A percentile compares a stretch with the other conserved stretches of the same genome.
phyloP scores from a whole-genome alignment of 2,888 invertebrate species.

The Listrodromus nycthemerus region DNA sequence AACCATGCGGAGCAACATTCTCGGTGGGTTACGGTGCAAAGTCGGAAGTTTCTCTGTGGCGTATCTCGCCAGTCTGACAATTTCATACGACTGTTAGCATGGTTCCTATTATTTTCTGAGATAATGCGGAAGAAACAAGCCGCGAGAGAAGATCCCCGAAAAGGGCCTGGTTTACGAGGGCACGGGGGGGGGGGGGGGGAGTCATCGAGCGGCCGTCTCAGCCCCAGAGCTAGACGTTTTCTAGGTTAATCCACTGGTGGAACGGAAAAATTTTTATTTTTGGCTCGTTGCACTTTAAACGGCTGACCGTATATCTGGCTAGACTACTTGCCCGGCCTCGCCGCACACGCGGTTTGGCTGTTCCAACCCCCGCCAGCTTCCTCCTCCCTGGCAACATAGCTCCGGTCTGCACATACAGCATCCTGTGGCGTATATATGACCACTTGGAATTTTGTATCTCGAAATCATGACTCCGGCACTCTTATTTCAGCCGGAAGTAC shows the following conservation, averaged over 20 bases:
- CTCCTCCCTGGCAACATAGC: slow-evolving; percentile 40
- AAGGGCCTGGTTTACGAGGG: slow-evolving; percentile 51
- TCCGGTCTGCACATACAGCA: slow-evolving; percentile 30
- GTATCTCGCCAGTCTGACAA: slow-evolving; percentile 44
- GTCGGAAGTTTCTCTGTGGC: background rate
- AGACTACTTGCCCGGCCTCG: slow-evolving; percentile 47
- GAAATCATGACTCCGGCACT: slow-evolving; percentile 35
- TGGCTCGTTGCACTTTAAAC: slow-evolving; percentile 71
- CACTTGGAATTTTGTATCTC: slow-evolving; percentile 49
- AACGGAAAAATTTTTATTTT: slow-evolving; percentile 69
- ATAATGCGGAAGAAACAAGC: slow-evolving; percentile 53
- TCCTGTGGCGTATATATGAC: slow-evolving; percentile 22
- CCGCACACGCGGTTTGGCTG: slow-evolving; percentile 43
- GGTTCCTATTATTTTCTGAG: slow-evolving; percentile 64
- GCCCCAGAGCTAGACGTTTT: slow-evolving; percentile 49
- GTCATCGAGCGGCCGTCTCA: slow-evolving; percentile 16
- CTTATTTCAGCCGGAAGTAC: slow-evolving; percentile 7
- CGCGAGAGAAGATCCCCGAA: slow-evolving; percentile 36
- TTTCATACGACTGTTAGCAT: slow-evolving; percentile 62
- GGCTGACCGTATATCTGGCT: slow-evolving; percentile 68
- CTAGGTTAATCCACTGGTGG: slow-evolving; percentile 65
- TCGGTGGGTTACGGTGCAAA: background rate
- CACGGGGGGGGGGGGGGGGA: slow-evolving; percentile 18
- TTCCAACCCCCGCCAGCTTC: slow-evolving; percentile 11
- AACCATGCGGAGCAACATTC: slow-evolving; percentile 20